These are phyloP conservation scores for Spinus pinus DNA, from an alignment of 2,797 vertebrate species.

Conservation along the genomic window DNA sequence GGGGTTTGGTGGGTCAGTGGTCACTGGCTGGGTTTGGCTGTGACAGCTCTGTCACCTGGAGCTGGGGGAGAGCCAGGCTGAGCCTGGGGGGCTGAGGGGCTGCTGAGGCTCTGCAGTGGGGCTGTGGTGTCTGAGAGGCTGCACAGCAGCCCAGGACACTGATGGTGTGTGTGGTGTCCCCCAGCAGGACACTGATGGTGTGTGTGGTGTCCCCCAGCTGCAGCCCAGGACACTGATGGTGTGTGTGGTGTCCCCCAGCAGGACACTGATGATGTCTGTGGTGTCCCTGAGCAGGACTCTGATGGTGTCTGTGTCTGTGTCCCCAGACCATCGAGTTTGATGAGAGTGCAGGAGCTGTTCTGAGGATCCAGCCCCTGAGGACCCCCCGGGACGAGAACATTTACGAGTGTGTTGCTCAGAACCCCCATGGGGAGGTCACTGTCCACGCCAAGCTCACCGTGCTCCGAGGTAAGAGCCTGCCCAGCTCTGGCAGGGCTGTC, in stretches of 20 bases:
- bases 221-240: background rate
- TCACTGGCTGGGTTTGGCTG: background rate
- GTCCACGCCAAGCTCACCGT: conserved; percentile 95
- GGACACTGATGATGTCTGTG: background rate
- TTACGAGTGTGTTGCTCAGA: conserved; percentile 95
- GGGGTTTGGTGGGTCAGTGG: background rate
- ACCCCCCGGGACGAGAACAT: conserved; percentile 95
- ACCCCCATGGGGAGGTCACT: conserved; percentile 87
- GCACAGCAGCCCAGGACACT: background rate
- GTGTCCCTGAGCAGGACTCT: too few relatives aligned
- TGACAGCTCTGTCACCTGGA: background rate
- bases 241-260: background rate
- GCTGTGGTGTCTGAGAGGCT: background rate
- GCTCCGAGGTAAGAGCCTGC: conserved; percentile 85
- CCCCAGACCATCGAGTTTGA: conserved; percentile 94
- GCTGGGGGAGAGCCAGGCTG: background rate
- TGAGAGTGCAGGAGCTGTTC: conserved; percentile 91
- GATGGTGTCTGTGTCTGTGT: background rate
- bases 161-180: too few relatives aligned
- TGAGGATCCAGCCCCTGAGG: conserved; percentile 94
- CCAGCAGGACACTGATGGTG: rapidly evolving
- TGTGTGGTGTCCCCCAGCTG: background rate
- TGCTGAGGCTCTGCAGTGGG: background rate
- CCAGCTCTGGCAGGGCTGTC: background rate
- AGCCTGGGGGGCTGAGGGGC: background rate